These are phyloP conservation scores for Limnodromus scolopaceus DNA, from an alignment of 2,797 vertebrate species.

Conservation along the genomic window DNA sequence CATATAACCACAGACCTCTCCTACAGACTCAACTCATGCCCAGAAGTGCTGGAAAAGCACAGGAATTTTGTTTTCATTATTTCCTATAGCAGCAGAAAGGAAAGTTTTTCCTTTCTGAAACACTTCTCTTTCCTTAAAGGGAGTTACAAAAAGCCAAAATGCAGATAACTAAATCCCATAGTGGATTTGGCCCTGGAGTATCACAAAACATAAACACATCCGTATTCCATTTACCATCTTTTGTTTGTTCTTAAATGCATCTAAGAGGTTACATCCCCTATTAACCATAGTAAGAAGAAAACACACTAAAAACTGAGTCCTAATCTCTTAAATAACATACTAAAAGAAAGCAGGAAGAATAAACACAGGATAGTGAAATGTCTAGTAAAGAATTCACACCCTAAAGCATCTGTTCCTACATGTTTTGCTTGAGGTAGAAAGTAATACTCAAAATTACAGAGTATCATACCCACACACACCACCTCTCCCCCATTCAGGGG, in stretches of 20 bases:
- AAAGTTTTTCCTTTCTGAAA: background rate
- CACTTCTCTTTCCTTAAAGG: background rate
- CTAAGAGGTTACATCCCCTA: background rate
- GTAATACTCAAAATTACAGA: background rate
- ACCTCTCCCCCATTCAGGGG: background rate
- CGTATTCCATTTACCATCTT: background rate
- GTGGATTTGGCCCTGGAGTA: background rate
- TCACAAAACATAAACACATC: background rate
- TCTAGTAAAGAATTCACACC: background rate
- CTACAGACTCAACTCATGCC: background rate
- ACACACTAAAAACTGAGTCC: too few species aligned
- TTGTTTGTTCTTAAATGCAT: background rate
- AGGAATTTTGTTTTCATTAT: background rate
- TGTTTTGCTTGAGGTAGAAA: background rate
- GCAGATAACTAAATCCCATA: background rate
- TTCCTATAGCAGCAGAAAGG: background rate
- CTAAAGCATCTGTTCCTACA: background rate
- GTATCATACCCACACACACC: background rate
- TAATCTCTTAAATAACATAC: background rate
- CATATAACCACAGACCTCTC: background rate
- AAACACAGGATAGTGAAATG: background rate
- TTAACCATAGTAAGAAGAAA: too few species aligned
- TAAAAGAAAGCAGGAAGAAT: background rate
- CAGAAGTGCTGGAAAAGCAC: background rate
- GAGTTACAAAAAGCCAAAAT: fast-evolving